Conservation (phyloP, 2,113 vertebrate species). For the Dipodomys ordii region DNA sequence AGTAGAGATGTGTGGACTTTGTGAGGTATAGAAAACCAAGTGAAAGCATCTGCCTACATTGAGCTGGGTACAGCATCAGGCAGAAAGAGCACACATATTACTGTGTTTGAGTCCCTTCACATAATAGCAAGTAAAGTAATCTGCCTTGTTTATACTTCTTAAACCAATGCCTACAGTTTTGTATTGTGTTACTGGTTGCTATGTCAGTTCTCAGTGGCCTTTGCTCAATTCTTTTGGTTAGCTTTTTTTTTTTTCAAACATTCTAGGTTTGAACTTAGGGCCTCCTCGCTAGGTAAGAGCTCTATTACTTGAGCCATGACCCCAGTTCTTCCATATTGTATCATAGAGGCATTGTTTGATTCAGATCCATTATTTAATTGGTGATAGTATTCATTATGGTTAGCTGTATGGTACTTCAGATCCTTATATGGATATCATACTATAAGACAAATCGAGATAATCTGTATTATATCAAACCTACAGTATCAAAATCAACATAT, state of each 20-base stretch:
- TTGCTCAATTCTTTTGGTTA: background rate
- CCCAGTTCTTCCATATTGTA: too few relatives aligned
- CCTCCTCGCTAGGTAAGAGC: too few relatives aligned
- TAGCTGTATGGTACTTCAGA: background rate
- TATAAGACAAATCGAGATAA: slow-evolving; percentile 29
- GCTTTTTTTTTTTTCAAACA: too few relatives aligned
- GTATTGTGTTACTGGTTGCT: background rate
- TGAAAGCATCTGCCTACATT: background rate
- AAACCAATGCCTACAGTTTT: background rate
- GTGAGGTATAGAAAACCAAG: background rate
- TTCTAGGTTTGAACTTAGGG: too few relatives aligned
- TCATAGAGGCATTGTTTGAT: background rate
- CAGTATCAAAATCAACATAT: too few relatives aligned
- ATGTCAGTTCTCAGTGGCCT: background rate
- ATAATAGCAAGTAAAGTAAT: background rate
- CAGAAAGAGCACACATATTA: background rate
- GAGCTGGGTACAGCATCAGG: background rate
- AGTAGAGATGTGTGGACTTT: background rate
- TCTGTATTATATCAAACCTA: background rate
- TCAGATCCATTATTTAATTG: slow-evolving; percentile 23
- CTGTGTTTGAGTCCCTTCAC: background rate
- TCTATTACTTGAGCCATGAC: too few relatives aligned
- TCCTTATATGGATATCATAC: slow-evolving; percentile 22
- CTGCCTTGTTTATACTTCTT: background rate
- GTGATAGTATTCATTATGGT: background rate